These are phyloP conservation scores for Pseudococcus viburni DNA, from an alignment of 2,888 invertebrate species.

Conservation along the genomic window DNA sequence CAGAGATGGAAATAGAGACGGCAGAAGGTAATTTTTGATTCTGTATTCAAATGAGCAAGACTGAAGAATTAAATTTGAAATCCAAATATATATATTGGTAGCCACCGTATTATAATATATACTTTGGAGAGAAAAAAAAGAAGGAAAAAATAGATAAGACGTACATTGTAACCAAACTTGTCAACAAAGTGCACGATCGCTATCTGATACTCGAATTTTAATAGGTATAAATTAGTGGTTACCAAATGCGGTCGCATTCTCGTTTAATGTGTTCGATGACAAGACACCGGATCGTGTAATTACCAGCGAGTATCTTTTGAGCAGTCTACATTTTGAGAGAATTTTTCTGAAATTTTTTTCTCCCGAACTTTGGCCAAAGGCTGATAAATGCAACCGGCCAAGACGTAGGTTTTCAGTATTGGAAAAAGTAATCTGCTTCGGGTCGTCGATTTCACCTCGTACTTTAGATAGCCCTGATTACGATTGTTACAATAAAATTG, in stretches of 20 bases:
- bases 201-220: slow-evolving; percentile 66
- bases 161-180: slow-evolving; percentile 66
- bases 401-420: no score
- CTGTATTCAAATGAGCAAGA: slow-evolving; percentile 62
- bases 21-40: slow-evolving; percentile 51
- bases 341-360: no score
- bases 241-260: slow-evolving; percentile 2
- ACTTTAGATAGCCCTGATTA: slow-evolving; percentile 19
- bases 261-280: background rate
- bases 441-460: background rate
- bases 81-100: slow-evolving; percentile 55
- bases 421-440: background rate
- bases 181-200: slow-evolving; percentile 66
- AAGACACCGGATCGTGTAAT: background rate
- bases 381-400: no score
- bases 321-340: no score
- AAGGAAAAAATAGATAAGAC: slow-evolving; percentile 60
- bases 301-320: no score
- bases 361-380: no score
- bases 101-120: slow-evolving; percentile 64
- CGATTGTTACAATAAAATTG: slow-evolving; percentile 37
- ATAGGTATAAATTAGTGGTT: slow-evolving; percentile 66
- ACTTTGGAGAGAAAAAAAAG: slow-evolving; percentile 23
- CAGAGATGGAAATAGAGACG: background rate
- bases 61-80: slow-evolving; percentile 62